These are phyloP conservation scores for Teinopalpus imperialis DNA, from an alignment of 2,888 invertebrate species.

Conservation along the genomic window DNA sequence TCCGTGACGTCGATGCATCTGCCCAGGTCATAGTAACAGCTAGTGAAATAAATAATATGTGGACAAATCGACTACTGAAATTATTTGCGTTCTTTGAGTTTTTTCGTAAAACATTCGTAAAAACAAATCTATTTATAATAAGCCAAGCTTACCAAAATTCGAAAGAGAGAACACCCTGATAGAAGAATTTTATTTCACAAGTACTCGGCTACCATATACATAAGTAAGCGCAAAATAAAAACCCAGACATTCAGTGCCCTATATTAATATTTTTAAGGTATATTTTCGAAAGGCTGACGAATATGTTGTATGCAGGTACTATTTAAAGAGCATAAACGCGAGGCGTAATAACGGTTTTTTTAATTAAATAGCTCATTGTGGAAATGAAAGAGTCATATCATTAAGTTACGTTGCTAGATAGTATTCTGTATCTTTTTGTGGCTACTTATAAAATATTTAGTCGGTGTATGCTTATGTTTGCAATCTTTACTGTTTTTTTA, in stretches of 20 bases:
- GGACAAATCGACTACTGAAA: no score
- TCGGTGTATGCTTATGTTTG: conserved; percentile 15
- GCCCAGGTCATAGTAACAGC: no score
- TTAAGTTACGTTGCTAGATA: conserved; percentile 4
- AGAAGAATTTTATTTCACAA: conserved; percentile 6
- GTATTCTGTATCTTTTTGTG: conserved; percentile 7
- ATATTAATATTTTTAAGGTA: background rate
- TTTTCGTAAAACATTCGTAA: conserved; percentile 6
- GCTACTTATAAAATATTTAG: background rate
- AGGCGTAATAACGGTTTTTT: conserved; percentile 17
- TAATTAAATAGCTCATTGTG: conserved; percentile 22
- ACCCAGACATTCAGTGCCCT: background rate
- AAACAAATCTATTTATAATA: conserved; percentile 14
- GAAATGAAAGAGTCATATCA: conserved; percentile 13
- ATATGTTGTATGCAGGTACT: conserved; percentile 6
- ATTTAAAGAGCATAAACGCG: conserved; percentile 17
- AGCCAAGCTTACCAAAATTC: conserved; percentile 8
- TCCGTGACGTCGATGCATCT: no score
- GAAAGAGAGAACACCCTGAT: conserved; percentile 5
- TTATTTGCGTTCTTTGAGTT: background rate
- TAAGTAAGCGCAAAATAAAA: background rate
- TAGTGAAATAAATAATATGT: no score
- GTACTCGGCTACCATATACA: conserved; percentile 11
- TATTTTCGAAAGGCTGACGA: background rate
- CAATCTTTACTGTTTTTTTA: no score